Evolutionary conservation across 2,797 vertebrate species (phyloP), one percentile per base, ranked within the genome.

Genomic region (Mus minutoides): DNA sequence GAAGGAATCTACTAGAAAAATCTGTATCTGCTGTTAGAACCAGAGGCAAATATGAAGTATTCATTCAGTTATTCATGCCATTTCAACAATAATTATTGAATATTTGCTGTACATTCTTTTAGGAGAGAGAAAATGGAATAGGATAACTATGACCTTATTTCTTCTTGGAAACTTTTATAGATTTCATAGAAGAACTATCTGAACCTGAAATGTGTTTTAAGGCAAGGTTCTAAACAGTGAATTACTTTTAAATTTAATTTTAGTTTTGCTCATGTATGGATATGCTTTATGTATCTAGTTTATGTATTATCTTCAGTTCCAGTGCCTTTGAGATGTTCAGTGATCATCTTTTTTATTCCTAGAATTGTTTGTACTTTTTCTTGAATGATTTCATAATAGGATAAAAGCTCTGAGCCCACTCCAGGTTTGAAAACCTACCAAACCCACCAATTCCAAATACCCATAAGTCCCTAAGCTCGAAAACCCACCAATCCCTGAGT

Each of bases 201-300:
- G 92, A 60, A 34, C 34, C 21, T 82, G 58, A 56, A 67, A 31
- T 82, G 91, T 87, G 49, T 52, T 88, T 60, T 60, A 69, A 73
- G 26, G 37, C 43, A 75, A 79, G 10, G 37, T 91, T 82, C 82
- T 67, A 80, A 95, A 91, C 13, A 78, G 1, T 88, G 49, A 86
- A 64, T 77, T 93, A 40, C 29, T 73, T 80, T 94, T n/a, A 26
- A 92, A 85, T 75, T 90, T 85, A 56, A 67, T 91, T 91, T 95
- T 88, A 40, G 8, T 94, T 94, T 97, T 96, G 49, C 24, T 92
- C n/a, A 43, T 77, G 29, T 46, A 46, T 89, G 5, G 26, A 37
- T 78, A 31, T 46, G 56, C 16, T 37, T 17, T 79, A 16, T 79
- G 43, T 5, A 67, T 29, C 31, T 58, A 79, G 75, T 19, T 52